Evolutionary conservation across 1,140 invertebrate genomes (phyloP).

Genomic region (Acromyrmex charruanus): DNA sequence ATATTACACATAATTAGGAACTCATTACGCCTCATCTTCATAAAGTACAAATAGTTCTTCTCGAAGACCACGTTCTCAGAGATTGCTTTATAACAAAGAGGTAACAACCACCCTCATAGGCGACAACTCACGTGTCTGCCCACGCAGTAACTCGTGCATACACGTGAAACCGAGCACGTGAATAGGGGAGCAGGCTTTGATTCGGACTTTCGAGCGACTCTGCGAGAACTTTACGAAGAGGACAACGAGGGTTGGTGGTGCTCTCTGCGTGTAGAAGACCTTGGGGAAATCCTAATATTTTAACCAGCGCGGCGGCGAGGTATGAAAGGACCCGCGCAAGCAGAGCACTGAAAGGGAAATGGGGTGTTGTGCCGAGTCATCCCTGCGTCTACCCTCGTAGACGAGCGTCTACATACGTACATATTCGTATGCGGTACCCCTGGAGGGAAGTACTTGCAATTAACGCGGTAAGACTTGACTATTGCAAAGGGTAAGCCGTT

Average conservation of each 20-base stretch:
- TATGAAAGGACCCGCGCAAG: constrained; percentile 74
- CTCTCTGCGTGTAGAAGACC: constrained; percentile 50
- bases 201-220: constrained; percentile 48
- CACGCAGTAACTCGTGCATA: constrained; percentile 46
- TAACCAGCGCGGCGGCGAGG: constrained; percentile 76
- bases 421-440: constrained; percentile 75
- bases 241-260: constrained; percentile 36
- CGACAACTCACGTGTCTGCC: constrained; percentile 36
- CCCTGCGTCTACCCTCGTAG: constrained; percentile 68
- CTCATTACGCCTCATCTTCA: neutral
- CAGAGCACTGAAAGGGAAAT: constrained; percentile 77
- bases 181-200: constrained; percentile 46
- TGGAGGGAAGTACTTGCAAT: constrained; percentile 80
- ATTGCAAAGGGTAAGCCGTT: constrained; percentile 62
- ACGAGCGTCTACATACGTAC: constrained; percentile 60
- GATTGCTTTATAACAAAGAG: neutral
- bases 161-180: constrained; percentile 59
- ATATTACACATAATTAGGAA: neutral
- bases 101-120: constrained; percentile 31
- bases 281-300: constrained; percentile 79
- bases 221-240: constrained; percentile 24
- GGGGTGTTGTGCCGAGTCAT: constrained; percentile 71
- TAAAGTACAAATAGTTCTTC: constrained; percentile 4
- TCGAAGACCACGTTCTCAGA: neutral
- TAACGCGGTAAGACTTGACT: constrained; percentile 78